Base-by-base conservation (phyloP, 2,113 vertebrate species). In the Corythoichthys haematopterus region DNA sequence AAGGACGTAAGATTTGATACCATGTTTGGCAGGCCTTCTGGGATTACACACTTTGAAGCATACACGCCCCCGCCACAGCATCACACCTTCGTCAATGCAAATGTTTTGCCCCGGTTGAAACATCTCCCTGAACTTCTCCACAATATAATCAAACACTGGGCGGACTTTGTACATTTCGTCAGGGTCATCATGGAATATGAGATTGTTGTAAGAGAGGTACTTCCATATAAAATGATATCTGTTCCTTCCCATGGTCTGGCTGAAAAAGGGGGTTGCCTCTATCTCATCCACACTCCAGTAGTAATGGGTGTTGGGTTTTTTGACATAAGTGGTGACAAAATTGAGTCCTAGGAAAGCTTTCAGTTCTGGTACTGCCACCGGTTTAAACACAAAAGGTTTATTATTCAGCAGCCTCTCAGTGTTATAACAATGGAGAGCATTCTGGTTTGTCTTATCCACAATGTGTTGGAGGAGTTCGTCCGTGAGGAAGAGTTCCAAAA, bases 91-190 rank as follows among this genome's bases (percentile, higher is more conserved):
- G n/a, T 60, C 58, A 40, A 60, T 43, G 58, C 58, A 43, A 60
- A 60, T 60, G 38, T 60, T 60, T 38, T 60, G 37, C 2, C 37
- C 15, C 8, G 37, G 58, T 40, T 60, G 37, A 10, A 40, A 60
- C 36, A 60, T 2, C 37, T 43, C 58, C 38, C 40, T 60, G 58
- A 60, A 60, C 58, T 60, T 60, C 4, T 10, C 36, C 37, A 60
- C 58, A 5, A 60, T 20, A 28, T 60, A 60, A 15, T 60, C 58
- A 37, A 57, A 20, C 15, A 60, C 58, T 10, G 58, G 58, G 3
- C 37, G 37, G 9, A 40, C 37, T 60, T 60, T n/a, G 38, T 60
- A 60, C 58, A 60, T 43, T 60, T 60, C 40, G 37, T 60, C 58
- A 10, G 8, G 3, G 15, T n/a, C 16, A 1, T 60, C 37, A 8